phyloP scores from a whole-genome alignment of 2,888 invertebrate species.

The Nomada flava region DNA sequence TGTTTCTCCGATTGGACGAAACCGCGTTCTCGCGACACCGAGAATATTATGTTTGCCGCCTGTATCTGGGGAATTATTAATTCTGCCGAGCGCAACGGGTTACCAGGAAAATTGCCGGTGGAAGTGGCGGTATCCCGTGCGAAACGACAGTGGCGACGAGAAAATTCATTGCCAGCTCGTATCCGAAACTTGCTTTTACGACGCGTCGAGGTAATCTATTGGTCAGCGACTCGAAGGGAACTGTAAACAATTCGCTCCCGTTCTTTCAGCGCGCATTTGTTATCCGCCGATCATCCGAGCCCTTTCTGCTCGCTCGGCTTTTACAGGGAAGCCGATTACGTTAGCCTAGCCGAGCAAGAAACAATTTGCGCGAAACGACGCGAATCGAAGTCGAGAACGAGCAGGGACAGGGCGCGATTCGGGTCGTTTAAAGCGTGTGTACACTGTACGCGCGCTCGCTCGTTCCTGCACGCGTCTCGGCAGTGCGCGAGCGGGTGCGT shows the following conservation, averaged over 20 bases:
- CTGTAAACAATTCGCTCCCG: too few species aligned
- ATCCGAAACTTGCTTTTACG: too few species aligned
- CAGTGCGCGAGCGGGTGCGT: conserved; percentile 14
- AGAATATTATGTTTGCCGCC: conserved; percentile 69
- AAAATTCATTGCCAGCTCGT: background rate
- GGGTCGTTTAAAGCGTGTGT: background rate
- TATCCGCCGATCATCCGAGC: too few species aligned
- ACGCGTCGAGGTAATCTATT: too few species aligned
- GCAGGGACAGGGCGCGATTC: conserved; percentile 7
- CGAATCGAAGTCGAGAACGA: background rate
- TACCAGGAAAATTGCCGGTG: conserved; percentile 6
- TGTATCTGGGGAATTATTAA: conserved; percentile 39
- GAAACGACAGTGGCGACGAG: too few species aligned
- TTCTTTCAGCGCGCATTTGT: too few species aligned
- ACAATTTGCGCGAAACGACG: background rate
- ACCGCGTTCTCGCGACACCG: conserved; percentile 42
- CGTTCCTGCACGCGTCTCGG: conserved; percentile 17
- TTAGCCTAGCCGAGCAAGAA: background rate
- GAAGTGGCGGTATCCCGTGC: background rate
- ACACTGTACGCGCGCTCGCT: conserved; percentile 7
- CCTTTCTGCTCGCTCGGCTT: too few species aligned
- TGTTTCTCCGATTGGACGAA: conserved; percentile 68
- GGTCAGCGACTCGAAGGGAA: too few species aligned
- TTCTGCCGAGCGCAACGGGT: conserved; percentile 12
- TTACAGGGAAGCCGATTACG: background rate